These are phyloP conservation scores for Rhea americana DNA, from an alignment of 2,113 vertebrate genomes.

Conservation along the genomic window DNA sequence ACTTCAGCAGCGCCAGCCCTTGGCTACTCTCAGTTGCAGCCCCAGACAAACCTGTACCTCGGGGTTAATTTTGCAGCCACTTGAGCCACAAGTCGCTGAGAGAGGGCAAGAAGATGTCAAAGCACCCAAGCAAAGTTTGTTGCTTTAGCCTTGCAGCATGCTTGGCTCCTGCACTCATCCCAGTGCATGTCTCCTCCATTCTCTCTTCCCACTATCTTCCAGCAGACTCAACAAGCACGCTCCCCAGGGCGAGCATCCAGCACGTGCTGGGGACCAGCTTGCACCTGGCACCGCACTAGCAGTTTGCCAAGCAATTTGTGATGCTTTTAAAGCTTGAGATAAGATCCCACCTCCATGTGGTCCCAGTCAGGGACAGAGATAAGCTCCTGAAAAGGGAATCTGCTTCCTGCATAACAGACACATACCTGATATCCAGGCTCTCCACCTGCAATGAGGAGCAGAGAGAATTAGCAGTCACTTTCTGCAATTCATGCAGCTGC, in stretches of 20 bases:
- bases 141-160: not conserved
- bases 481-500: slow-evolving; percentile 13
- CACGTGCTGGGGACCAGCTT: not conserved
- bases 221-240: rapidly evolving
- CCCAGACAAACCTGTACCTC: not conserved
- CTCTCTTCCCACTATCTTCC: not conserved
- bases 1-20: not conserved
- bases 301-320: not conserved
- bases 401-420: slow-evolving; percentile 30
- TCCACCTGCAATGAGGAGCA: slow-evolving; percentile 69
- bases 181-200: not conserved
- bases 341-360: not conserved
- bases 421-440: slow-evolving; percentile 64
- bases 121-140: not conserved
- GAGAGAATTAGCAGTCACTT: slow-evolving; percentile 53
- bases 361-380: slow-evolving; percentile 32
- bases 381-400: slow-evolving; percentile 18
- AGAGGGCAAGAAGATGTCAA: not conserved
- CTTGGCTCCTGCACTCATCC: not conserved
- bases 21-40: not conserved
- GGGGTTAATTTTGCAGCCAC: not conserved
- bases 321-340: not conserved
- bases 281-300: not conserved
- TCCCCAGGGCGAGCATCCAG: not conserved
- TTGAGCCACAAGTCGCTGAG: not conserved